These are phyloP conservation scores for Sinocyclocheilus rhinocerous DNA, from an alignment of 2,113 vertebrate species.

Conservation along the genomic window DNA sequence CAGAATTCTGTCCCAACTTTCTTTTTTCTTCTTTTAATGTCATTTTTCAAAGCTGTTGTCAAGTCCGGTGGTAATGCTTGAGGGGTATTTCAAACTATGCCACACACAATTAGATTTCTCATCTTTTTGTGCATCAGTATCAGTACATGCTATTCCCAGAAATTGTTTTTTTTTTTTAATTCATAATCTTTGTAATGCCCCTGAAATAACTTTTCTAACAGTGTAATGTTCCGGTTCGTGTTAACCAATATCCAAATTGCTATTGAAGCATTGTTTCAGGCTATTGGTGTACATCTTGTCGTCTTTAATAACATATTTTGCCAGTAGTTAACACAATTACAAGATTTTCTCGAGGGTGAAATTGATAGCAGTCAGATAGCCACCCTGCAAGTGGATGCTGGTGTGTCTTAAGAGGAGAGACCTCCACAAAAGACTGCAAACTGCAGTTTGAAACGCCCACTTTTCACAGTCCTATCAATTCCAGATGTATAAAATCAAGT, in stretches of 20 bases:
- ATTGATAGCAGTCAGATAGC: neutral
- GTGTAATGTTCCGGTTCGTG: neutral
- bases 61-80: neutral
- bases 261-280: neutral
- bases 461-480: too few relatives aligned
- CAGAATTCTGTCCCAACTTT: neutral
- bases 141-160: neutral
- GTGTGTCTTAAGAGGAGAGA: neutral
- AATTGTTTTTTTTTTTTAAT: neutral
- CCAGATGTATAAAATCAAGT: neutral
- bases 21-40: neutral
- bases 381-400: neutral
- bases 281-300: neutral
- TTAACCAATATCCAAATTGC: neutral
- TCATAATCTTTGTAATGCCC: neutral
- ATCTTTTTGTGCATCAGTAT: neutral
- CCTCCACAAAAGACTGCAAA: neutral
- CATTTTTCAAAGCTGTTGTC: neutral
- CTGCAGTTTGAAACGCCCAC: neutral
- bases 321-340: neutral
- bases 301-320: neutral
- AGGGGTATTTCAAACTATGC: neutral
- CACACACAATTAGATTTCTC: neutral
- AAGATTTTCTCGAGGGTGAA: neutral
- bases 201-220: neutral